Base-by-base conservation (phyloP, 2,888 invertebrate species). In the Drosophila affinis region DNA sequence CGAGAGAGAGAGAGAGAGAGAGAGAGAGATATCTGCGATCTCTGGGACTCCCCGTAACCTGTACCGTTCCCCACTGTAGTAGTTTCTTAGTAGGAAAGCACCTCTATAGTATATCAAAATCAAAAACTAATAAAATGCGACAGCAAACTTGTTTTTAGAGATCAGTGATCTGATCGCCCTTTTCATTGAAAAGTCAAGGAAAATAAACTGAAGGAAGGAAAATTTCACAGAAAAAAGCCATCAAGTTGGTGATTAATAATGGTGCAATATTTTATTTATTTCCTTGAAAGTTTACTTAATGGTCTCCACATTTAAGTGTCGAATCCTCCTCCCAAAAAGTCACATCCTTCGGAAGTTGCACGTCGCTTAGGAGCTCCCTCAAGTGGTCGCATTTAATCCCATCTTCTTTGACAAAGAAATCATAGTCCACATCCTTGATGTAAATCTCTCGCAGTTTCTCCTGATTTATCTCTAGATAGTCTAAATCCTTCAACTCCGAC, bases 121-220 rank as follows among this genome's bases (percentile, higher is more conserved):
- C 46, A 64, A 58, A 18, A 17, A 58, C 51, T 57, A 70, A 69
- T 70, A 51, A 55, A 71, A 52, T 45, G 45, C 32, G 54, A 63
- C 48, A 58, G 44, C 27, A 69, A 82, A 81, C 79, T 71, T 72
- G 83, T 81, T 34, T 34, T 34, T 81, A 69, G 68, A 64, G 64
- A 70, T 74, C 64, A 72, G 62, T 72, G n/a, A n/a, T n/a, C n/a
- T n/a, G n/a, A n/a, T n/a, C n/a, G n/a, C n/a, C n/a, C n/a, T n/a
- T n/a, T n/a, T n/a, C n/a, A n/a, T n/a, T n/a, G n/a, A n/a, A n/a
- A n/a, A n/a, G n/a, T n/a, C n/a, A n/a, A n/a, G n/a, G 68, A 5
- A 34, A 34, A 34, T 34, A 0, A 3, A 4, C 12, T 34, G 1
- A 12, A 34, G n/a, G n/a, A n/a, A 34, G 12, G 24, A 24, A 27